phyloP scores from a whole-genome alignment of 2,888 invertebrate species.

The Hirtodrosophila cameraria region DNA sequence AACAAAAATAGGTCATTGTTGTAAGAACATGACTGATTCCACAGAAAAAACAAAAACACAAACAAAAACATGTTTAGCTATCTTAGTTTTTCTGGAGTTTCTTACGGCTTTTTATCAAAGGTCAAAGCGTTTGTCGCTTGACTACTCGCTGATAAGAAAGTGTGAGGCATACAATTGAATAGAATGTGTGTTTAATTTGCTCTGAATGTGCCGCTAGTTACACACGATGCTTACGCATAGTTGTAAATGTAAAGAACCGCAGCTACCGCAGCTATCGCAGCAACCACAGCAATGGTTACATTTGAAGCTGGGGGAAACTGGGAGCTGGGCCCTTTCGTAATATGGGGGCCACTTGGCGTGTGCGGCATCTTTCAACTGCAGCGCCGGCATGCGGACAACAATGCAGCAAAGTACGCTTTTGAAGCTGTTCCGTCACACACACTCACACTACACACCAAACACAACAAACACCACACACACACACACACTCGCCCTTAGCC shows the following conservation, averaged over 20 bases:
- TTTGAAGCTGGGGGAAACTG: constrained; percentile 15
- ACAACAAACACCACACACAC: too few relatives aligned
- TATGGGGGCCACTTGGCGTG: constrained; percentile 46
- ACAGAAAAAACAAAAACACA: too few relatives aligned
- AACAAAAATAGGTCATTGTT: too few relatives aligned
- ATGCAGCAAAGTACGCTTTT: constrained; percentile 57
- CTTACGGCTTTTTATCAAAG: constrained; percentile 24
- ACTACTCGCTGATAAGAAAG: constrained; percentile 36
- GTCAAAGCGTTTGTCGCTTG: constrained; percentile 47
- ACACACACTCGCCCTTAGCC: too few relatives aligned
- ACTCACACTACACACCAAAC: constrained; percentile 1
- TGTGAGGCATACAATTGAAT: constrained; percentile 54
- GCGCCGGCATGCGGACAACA: constrained; percentile 64
- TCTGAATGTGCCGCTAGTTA: constrained; percentile 66
- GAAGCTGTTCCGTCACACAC: constrained; percentile 47
- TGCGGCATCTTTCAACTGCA: constrained; percentile 78
- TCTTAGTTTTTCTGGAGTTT: neutral
- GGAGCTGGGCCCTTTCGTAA: constrained; percentile 26
- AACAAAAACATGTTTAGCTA: too few relatives aligned
- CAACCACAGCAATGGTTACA: constrained; percentile 25
- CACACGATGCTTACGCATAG: constrained; percentile 41
- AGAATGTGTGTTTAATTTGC: constrained; percentile 64
- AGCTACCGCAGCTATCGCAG: constrained; percentile 28
- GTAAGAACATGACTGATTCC: too few relatives aligned
- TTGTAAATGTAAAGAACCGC: constrained; percentile 11